A percentile compares a stretch with the other conserved stretches of the same genome.
phyloP scores from a whole-genome alignment of 2,888 invertebrate species.

The Lochmaea crataegi region DNA sequence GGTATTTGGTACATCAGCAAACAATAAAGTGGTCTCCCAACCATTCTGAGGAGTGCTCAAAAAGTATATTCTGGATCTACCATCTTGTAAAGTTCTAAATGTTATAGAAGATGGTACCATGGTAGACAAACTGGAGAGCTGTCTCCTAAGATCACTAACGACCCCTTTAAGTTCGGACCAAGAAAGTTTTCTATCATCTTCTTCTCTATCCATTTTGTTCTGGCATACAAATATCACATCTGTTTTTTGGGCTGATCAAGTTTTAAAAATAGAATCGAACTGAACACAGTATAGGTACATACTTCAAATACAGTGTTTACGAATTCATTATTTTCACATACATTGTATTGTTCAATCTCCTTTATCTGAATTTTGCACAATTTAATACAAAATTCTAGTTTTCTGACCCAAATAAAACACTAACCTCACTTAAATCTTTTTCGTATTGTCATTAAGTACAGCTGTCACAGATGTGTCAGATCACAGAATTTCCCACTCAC shows the following conservation, averaged over 20 bases:
- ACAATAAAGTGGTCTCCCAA: constrained; percentile 90
- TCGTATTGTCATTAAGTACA: constrained; percentile 15
- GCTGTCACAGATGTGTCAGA: constrained; percentile 14
- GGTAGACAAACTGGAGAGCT: constrained; percentile 80
- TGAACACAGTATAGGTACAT: constrained; percentile 27
- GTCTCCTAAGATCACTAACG: constrained; percentile 83
- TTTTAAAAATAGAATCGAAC: constrained; percentile 46
- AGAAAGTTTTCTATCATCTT: constrained; percentile 63
- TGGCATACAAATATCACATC: constrained; percentile 47
- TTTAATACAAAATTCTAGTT: constrained; percentile 45
- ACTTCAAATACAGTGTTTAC: constrained; percentile 23
- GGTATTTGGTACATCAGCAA: constrained; percentile 82
- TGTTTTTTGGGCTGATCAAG: constrained; percentile 45
- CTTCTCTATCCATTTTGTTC: constrained; percentile 49
- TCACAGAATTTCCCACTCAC: neutral
- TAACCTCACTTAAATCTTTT: constrained; percentile 48
- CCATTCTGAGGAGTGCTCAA: constrained; percentile 88
- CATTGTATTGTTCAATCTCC: constrained; percentile 22
- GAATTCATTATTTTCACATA: constrained; percentile 5
- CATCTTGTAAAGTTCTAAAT: constrained; percentile 82
- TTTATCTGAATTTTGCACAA: constrained; percentile 27
- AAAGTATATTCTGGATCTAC: constrained; percentile 88
- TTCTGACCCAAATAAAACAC: constrained; percentile 51
- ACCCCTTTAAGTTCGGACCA: constrained; percentile 86
- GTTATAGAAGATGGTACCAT: constrained; percentile 87